Conservation (phyloP, 2,797 vertebrate species). For the Neosilurus mollespiculum region DNA sequence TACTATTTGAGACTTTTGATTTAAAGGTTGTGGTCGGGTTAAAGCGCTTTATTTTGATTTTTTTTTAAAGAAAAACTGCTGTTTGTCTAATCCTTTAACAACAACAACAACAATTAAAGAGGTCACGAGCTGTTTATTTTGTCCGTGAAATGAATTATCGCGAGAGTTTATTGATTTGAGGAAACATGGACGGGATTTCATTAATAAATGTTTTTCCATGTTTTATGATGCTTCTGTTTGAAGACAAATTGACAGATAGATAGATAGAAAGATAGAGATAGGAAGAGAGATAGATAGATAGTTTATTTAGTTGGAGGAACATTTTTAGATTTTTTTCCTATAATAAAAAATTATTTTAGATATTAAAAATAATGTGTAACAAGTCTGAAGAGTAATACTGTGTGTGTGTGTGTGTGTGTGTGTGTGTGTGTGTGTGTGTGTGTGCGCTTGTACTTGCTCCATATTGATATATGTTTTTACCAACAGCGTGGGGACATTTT, state of each 20-base stretch:
- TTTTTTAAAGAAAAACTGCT: background rate
- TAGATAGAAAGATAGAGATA: no score
- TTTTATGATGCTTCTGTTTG: background rate
- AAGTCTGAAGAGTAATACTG: background rate
- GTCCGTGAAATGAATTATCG: background rate
- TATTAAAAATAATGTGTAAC: background rate
- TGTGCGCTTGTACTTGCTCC: no score
- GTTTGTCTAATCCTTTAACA: background rate
- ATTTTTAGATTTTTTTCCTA: background rate
- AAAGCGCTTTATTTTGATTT: no score
- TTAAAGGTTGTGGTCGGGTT: background rate
- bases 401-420: background rate
- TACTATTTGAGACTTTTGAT: background rate
- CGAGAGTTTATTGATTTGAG: conserved; percentile 5
- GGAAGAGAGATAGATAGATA: no score
- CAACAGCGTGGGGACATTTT: no score
- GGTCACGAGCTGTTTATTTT: conserved; percentile 5
- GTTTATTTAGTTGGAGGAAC: background rate
- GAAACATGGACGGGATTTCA: background rate
- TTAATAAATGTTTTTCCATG: background rate
- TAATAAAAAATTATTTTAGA: background rate
- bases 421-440: no score
- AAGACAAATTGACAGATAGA: background rate
- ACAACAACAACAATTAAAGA: no score
- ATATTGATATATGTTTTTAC: no score